Evolutionary conservation across 2,113 vertebrate species (phyloP).

Genomic region (Lagopus leucura): DNA sequence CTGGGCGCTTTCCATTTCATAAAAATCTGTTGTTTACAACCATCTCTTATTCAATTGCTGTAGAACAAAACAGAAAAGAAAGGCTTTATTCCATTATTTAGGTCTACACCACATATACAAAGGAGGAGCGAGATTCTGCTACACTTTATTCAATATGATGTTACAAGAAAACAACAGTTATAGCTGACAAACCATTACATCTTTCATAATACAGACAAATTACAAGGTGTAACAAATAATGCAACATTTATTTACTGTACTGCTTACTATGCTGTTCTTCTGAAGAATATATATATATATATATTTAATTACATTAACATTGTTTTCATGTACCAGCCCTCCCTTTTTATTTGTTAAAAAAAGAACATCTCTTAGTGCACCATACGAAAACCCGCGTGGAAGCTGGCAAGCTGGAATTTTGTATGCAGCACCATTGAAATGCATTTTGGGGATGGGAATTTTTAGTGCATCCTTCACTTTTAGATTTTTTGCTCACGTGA

Average conservation of each 20-base stretch:
- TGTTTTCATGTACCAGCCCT: slow-evolving; percentile 80
- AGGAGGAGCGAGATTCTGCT: slow-evolving; percentile 75
- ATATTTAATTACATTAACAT: slow-evolving; percentile 77
- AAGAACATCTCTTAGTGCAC: slow-evolving; percentile 84
- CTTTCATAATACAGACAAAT: slow-evolving; percentile 94
- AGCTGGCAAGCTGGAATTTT: slow-evolving; percentile 78
- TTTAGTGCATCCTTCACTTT: slow-evolving; percentile 68
- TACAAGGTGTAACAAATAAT: slow-evolving; percentile 92
- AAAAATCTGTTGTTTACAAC: slow-evolving; percentile 25
- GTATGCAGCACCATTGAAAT: slow-evolving; percentile 79
- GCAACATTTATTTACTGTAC: slow-evolving; percentile 86
- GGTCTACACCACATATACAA: neutral
- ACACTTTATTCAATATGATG: slow-evolving; percentile 92
- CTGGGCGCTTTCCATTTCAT: neutral
- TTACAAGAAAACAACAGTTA: slow-evolving; percentile 95
- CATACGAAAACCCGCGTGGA: slow-evolving; percentile 78
- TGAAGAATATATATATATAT: slow-evolving; percentile 75
- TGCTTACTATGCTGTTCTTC: slow-evolving; percentile 80
- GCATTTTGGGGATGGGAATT: slow-evolving; percentile 62
- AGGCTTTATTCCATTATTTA: neutral
- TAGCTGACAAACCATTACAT: slow-evolving; percentile 93
- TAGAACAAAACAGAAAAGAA: slow-evolving; percentile 13
- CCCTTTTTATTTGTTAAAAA: slow-evolving; percentile 70
- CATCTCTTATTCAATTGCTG: neutral
- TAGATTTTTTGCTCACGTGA: slow-evolving; percentile 66